Evolutionary conservation across 2,113 vertebrate genomes (phyloP).

Genomic region (Microcebus ravelobensis): DNA sequence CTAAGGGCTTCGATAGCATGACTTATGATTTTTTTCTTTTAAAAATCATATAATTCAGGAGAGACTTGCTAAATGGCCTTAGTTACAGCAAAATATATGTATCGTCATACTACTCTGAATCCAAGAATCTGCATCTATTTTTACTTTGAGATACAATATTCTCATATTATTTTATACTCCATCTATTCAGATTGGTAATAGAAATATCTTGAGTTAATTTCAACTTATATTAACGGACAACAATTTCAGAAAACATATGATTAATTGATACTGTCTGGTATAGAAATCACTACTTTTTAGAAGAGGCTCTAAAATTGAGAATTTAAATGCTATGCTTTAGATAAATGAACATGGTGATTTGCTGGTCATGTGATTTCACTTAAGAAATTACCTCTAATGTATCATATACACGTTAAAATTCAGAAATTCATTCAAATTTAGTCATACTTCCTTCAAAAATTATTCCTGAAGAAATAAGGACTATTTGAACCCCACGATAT

Average conservation of each 20-base stretch:
- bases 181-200: not conserved
- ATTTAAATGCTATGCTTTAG: not conserved
- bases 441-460: not conserved
- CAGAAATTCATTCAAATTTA: not conserved
- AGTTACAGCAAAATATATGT: not conserved
- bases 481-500: not conserved
- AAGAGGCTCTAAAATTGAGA: not conserved
- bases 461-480: not conserved
- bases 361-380: not conserved
- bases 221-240: not conserved
- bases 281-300: not conserved
- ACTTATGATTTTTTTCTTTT: not conserved
- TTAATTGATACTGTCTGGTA: not conserved
- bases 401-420: not conserved
- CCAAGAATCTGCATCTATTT: not conserved
- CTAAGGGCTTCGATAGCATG: not conserved
- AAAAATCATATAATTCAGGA: not conserved
- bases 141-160: not conserved
- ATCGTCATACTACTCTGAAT: not conserved
- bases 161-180: not conserved
- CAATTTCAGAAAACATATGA: conserved; percentile 5
- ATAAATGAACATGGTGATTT: not conserved
- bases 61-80: not conserved
- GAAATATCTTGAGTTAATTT: not conserved
- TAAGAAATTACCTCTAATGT: not conserved